phyloP scores from a whole-genome alignment of 2,888 invertebrate species.

The Seladonia tumulorum region DNA sequence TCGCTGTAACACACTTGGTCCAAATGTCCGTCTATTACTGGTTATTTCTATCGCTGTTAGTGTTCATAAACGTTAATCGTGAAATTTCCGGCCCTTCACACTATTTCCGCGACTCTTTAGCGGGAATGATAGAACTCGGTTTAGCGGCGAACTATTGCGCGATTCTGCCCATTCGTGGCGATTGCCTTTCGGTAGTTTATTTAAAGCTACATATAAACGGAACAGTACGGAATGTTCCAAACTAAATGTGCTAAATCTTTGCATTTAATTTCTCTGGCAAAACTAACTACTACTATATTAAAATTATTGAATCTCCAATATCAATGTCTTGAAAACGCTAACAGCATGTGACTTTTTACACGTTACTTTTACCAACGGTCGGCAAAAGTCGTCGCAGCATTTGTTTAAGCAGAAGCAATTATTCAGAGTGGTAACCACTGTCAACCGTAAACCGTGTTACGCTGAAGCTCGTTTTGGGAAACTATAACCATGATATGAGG shows the following conservation, averaged over 20 bases:
- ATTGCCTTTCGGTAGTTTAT: neutral
- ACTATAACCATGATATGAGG: neutral
- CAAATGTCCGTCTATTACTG: neutral
- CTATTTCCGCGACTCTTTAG: neutral
- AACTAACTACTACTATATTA: too few species aligned
- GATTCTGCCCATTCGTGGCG: neutral
- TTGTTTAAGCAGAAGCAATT: neutral
- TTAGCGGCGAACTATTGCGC: neutral
- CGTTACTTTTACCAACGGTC: neutral
- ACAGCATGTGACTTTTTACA: neutral
- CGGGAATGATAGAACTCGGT: neutral
- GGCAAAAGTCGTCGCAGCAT: neutral
- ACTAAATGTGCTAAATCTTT: neutral
- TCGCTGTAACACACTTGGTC: slow-evolving; percentile 1
- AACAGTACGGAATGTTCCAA: neutral
- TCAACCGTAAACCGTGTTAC: neutral
- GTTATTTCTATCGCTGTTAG: slow-evolving; percentile 7
- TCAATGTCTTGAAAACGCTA: neutral
- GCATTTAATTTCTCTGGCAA: too few species aligned
- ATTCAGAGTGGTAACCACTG: neutral
- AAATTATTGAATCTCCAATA: too few species aligned
- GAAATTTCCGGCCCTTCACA: neutral
- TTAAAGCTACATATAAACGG: neutral
- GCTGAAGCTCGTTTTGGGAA: slow-evolving; percentile 1
- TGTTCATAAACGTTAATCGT: slow-evolving; percentile 6